phyloP scores from a whole-genome alignment of 2,797 vertebrate genomes.

The Pseudotriccus pelzelni region DNA sequence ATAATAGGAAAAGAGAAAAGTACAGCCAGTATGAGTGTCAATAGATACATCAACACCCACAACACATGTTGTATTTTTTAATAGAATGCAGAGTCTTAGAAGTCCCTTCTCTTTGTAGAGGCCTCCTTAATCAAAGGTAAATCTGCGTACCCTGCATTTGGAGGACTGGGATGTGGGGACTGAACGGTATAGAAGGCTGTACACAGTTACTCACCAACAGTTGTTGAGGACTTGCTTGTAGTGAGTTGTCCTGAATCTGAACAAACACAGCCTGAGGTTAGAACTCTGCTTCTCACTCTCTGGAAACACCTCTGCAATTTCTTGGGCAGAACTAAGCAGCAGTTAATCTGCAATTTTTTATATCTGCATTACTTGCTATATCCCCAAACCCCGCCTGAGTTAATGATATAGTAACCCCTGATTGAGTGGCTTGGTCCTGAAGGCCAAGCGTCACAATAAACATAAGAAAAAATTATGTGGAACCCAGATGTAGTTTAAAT shows the following conservation, averaged over 20 bases:
- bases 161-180: accelerated
- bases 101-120: neutral
- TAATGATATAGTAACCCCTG: neutral
- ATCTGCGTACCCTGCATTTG: accelerated
- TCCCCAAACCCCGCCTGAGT: neutral
- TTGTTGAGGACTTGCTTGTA: neutral
- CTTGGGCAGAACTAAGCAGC: neutral
- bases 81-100: neutral
- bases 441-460: neutral
- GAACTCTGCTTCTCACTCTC: neutral
- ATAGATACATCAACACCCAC: neutral
- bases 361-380: neutral
- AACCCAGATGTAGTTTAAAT: neutral
- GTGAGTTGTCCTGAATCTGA: neutral
- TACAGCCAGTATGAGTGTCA: neutral
- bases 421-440: neutral
- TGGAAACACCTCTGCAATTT: neutral
- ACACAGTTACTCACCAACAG: neutral
- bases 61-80: neutral
- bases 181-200: neutral
- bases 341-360: neutral
- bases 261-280: neutral
- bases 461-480: neutral
- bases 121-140: neutral
- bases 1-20: neutral